Conservation (phyloP, 2,797 vertebrate species). For the Enteromius trimaculatus region DNA sequence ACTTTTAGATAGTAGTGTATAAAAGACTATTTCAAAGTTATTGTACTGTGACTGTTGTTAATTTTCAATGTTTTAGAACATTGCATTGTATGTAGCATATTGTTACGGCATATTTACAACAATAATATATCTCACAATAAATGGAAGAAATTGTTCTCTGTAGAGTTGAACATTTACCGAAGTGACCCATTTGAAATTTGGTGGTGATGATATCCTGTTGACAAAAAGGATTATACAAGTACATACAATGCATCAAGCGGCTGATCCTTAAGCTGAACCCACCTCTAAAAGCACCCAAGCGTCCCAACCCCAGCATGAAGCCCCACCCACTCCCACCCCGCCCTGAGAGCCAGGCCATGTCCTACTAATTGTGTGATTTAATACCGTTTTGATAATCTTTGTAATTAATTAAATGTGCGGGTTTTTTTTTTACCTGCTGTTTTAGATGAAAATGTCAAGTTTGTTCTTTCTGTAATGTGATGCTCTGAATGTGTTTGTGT, state of each 20-base stretch:
- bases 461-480: constrained; percentile 15
- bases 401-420: neutral
- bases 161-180: constrained; percentile 7
- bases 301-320: constrained; percentile 43
- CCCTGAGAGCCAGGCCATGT: constrained; percentile 68
- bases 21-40: neutral
- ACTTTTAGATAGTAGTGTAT: no score
- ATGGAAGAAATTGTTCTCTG: constrained; percentile 2
- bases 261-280: constrained; percentile 61
- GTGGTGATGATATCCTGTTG: constrained; percentile 64
- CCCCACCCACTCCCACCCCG: constrained; percentile 61
- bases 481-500: constrained; percentile 40
- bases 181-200: constrained; percentile 2
- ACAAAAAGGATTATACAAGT: constrained; percentile 64
- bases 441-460: neutral
- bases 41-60: neutral
- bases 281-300: constrained; percentile 57
- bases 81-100: neutral
- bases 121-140: constrained; percentile 26
- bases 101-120: constrained; percentile 6
- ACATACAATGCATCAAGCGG: constrained; percentile 58
- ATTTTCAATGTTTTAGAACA: neutral
- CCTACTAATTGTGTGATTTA: constrained; percentile 24
- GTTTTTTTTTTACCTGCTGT: neutral
- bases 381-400: constrained; percentile 43